Evolutionary conservation across 2,113 vertebrate species (phyloP).

Genomic region (Microtus pennsylvanicus): DNA sequence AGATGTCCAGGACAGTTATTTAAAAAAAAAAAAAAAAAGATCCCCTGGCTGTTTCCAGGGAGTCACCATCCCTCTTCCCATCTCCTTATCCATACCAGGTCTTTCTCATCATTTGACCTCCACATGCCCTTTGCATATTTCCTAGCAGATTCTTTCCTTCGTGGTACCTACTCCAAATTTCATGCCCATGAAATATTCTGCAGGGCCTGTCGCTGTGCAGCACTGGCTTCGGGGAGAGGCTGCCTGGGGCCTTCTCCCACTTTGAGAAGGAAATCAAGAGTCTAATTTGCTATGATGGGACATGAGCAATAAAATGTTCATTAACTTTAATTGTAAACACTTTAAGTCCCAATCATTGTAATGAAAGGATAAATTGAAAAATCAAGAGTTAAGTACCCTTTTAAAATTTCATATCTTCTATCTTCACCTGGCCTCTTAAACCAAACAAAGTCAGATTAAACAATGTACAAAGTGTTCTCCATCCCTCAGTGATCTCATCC

Average conservation of each 20-base stretch:
- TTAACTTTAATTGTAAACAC: slow-evolving; percentile 85
- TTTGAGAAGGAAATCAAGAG: slow-evolving; percentile 73
- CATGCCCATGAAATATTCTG: background rate
- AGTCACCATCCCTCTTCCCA: background rate
- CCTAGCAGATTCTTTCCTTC: background rate
- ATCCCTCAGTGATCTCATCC: background rate
- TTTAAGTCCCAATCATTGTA: slow-evolving; percentile 81
- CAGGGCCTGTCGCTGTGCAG: background rate
- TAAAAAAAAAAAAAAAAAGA: no score
- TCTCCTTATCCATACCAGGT: background rate
- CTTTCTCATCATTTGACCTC: background rate
- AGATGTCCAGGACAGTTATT: no score
- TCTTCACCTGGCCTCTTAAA: slow-evolving; percentile 77
- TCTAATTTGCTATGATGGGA: slow-evolving; percentile 83
- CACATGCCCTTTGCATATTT: background rate
- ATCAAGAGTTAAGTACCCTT: slow-evolving; percentile 84
- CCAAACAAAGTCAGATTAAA: slow-evolving; percentile 51
- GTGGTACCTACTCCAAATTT: background rate
- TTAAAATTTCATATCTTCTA: slow-evolving; percentile 81
- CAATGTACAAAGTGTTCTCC: background rate
- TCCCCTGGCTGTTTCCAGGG: background rate
- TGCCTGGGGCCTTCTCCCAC: slow-evolving; percentile 64
- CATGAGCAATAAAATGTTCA: slow-evolving; percentile 83
- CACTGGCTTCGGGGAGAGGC: slow-evolving; percentile 10
- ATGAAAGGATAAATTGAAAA: slow-evolving; percentile 82